Base-by-base conservation (phyloP, 2,888 invertebrate species). In the Liposcelis brunnea region DNA sequence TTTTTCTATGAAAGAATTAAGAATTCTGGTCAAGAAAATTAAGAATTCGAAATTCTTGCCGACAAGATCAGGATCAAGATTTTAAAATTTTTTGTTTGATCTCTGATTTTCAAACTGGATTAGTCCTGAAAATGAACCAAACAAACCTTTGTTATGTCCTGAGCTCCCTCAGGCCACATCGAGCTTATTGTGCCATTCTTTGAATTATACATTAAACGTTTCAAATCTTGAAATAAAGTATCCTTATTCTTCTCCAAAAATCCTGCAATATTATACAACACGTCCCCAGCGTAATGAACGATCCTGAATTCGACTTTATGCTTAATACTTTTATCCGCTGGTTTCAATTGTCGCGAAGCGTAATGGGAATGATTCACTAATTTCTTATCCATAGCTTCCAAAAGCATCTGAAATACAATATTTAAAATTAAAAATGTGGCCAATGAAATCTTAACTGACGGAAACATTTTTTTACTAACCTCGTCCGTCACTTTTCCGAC, bases 181-280 rank as follows among this genome's bases (percentile, higher is more conserved):
- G 69, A 68, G 36, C 77, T 74, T 35, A 97, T 70, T 52, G 86
- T 75, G 15, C 66, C 59, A 64, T 90, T 83, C 47, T 68, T 69
- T 42, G 93, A 93, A 57, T 82, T 79, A 64, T 77, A 91, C 52
- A 95, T 69, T 47, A 97, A 67, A 21, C 97, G 70, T 67, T 95
- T 97, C 59, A 95, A 86, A 65, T 95, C 94, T 69, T 94, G 94
- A 69, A 89, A 97, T 42, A 97, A 69, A 0, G 87, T 85, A 63
- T 97, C 97, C 63, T 83, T 90, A 68, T 97, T 97, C 68, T 97
- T 97, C 63, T 97, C 95, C 64, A 97, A 75, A 67, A 97, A 97
- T 1, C 93, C 91, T 11, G 71, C 70, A 14, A 93, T 75, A 45
- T 76, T 77, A 68, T 97, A 97, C 11, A 85, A 83, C 21, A 97